Evolutionary conservation across 2,797 vertebrate species (phyloP).

Genomic region (Myotis pilosus): DNA sequence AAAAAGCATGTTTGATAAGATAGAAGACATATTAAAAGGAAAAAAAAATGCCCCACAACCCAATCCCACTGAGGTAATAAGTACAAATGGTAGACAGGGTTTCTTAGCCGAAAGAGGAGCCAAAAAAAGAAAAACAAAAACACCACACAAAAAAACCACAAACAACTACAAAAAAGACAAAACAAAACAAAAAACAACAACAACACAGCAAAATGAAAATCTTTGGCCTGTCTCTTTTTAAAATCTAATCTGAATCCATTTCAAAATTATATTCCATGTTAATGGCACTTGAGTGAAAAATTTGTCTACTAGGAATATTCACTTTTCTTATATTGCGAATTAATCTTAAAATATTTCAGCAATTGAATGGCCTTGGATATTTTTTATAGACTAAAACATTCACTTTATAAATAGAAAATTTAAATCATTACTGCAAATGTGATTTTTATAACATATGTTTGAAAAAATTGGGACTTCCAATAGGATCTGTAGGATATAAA

Average conservation of each 20-base stretch:
- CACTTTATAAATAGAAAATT: background rate
- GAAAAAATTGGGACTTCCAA: background rate
- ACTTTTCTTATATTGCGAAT: background rate
- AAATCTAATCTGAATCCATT: background rate
- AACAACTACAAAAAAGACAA: background rate
- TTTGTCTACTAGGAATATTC: background rate
- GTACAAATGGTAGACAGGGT: background rate
- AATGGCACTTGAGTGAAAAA: background rate
- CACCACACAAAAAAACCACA: background rate
- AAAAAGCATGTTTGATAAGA: constrained; percentile 65
- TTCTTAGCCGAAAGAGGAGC: background rate
- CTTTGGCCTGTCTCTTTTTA: background rate
- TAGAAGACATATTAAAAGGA: constrained; percentile 42
- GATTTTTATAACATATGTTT: background rate
- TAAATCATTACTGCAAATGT: background rate
- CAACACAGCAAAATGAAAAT: background rate
- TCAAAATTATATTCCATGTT: background rate
- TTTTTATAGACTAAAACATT: background rate
- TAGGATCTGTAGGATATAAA: background rate
- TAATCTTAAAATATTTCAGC: constrained; percentile 17
- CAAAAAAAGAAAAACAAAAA: background rate
- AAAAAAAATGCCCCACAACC: background rate
- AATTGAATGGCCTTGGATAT: background rate
- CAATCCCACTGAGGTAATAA: constrained; percentile 32
- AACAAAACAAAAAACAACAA: background rate